Conservation (phyloP, 1,140 invertebrate genomes). For the Penaeus vannamei region DNA sequence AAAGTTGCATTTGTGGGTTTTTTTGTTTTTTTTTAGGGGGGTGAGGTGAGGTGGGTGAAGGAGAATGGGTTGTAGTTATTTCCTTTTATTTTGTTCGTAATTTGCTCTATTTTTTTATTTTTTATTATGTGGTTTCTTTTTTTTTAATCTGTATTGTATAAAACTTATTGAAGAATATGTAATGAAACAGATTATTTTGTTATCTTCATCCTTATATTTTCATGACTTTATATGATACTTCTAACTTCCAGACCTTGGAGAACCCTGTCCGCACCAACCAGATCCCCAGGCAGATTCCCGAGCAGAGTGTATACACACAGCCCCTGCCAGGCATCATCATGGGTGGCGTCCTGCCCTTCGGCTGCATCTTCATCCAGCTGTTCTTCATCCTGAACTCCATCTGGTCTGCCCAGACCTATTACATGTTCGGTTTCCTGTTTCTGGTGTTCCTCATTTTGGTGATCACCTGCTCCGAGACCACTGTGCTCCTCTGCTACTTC, state of each 20-base stretch:
- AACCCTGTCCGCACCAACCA: constrained; percentile 98
- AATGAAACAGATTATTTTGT: too few relatives aligned
- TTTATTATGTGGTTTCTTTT: too few relatives aligned
- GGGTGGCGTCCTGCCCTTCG: constrained; percentile 98
- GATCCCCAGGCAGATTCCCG: constrained; percentile 97
- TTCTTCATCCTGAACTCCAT: constrained; percentile 99
- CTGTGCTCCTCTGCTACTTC: constrained; percentile 98
- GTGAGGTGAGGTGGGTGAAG: too few relatives aligned
- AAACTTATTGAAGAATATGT: too few relatives aligned
- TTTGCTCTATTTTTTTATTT: too few relatives aligned
- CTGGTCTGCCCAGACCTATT: constrained; percentile 98
- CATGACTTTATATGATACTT: background rate
- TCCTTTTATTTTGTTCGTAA: too few relatives aligned
- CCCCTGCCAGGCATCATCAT: constrained; percentile 84
- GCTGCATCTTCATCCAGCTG: constrained; percentile 99
- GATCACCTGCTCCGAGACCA: constrained; percentile 98
- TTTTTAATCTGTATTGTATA: too few relatives aligned
- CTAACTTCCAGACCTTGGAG: constrained; percentile 82
- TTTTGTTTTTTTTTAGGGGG: constrained; percentile 13
- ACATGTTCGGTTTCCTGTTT: constrained; percentile 99
- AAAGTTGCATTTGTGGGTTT: background rate
- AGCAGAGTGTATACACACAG: constrained; percentile 95
- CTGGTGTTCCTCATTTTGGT: constrained; percentile 97
- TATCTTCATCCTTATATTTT: background rate
- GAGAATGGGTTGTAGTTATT: too few relatives aligned